Percentiles rank a stretch among this genome's conserved stretches.
Conservation (phyloP, 1,140 invertebrate genomes). For the Ridgeia piscesae region DNA sequence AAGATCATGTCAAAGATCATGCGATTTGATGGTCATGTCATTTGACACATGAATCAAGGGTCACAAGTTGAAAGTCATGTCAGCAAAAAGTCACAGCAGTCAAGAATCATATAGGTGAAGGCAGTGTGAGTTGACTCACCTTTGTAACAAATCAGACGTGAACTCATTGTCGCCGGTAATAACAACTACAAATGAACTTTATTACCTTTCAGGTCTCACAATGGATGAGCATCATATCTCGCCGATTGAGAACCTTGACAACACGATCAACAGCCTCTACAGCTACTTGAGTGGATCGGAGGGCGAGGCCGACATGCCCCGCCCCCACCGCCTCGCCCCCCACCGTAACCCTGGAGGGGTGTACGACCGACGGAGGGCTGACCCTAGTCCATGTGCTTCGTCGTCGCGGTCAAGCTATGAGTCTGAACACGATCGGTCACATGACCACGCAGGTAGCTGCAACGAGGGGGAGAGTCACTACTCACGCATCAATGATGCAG, state of each 20-base stretch:
- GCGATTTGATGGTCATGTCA: too few species aligned
- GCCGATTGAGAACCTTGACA: conserved; percentile 31
- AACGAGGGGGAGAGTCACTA: conserved; percentile 17
- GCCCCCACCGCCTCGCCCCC: conserved; percentile 16
- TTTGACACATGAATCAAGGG: too few species aligned
- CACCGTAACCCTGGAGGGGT: background rate
- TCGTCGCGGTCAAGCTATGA: background rate
- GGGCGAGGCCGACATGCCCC: conserved; percentile 42
- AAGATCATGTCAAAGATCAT: background rate
- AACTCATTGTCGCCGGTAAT: background rate
- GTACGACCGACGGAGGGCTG: background rate
- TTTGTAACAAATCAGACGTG: background rate
- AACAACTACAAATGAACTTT: background rate
- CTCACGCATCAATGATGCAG: conserved; percentile 16
- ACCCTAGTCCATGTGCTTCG: background rate
- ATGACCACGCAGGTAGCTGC: background rate
- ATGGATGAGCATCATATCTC: conserved; percentile 42
- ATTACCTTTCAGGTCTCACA: conserved; percentile 37
- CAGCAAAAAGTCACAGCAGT: too few species aligned
- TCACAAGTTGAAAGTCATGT: too few species aligned
- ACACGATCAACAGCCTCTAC: conserved; percentile 32
- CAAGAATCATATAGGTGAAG: background rate
- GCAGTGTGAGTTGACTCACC: background rate
- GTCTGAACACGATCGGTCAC: background rate
- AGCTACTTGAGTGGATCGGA: conserved; percentile 49